Base-by-base conservation (phyloP, 1,140 invertebrate species). In the Calephelis nemesis region DNA sequence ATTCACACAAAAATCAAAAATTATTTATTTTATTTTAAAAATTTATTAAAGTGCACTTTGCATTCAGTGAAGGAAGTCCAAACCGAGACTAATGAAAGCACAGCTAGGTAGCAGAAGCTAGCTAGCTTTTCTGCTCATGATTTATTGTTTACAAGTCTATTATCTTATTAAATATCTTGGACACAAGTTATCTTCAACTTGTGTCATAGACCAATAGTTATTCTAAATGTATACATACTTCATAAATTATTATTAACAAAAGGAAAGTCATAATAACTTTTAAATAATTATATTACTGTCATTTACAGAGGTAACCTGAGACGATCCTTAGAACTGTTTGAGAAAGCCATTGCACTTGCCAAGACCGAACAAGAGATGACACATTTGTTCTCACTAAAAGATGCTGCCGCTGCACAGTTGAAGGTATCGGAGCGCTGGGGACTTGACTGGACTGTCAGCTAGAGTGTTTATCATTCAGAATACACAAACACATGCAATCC, bases 331-430 rank as follows among this genome's bases (percentile, higher is more conserved):
- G 94, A 95, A 72, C 92, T 97, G 15, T 98, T 98, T 83, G 95
- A 98, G 74, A 97, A 97, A 88, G 98, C 98, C n/a, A 95, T 99
- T 69, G 93, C 94, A 62, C 92, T 98, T 65, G 95, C 96, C 39
- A 97, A 97, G 80, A 97, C 96, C 15, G 95, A 96, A 85, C 92
- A 95, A 70, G 98, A 99, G 92, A 94, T 98, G 92, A 95, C 96
- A 39, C 98, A 99, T 88, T 93, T 98, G 75, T 97, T 96, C 85
- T 95, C 96, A 1, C 87, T 98, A 69, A 94, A 95, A 84, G 96
- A 98, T 90, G 97, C 97, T 54, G 97, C 97, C 6, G 94, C 95
- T 74, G 96, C 97, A 39, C 98, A 99, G 87, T 88, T 96, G 47
- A 96, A 95, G 84, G 95, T 98, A 15, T 95, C 95, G 7, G 93